These are phyloP conservation scores for Tiliacea citrago DNA, from an alignment of 2,888 invertebrate species.

Conservation along the genomic window DNA sequence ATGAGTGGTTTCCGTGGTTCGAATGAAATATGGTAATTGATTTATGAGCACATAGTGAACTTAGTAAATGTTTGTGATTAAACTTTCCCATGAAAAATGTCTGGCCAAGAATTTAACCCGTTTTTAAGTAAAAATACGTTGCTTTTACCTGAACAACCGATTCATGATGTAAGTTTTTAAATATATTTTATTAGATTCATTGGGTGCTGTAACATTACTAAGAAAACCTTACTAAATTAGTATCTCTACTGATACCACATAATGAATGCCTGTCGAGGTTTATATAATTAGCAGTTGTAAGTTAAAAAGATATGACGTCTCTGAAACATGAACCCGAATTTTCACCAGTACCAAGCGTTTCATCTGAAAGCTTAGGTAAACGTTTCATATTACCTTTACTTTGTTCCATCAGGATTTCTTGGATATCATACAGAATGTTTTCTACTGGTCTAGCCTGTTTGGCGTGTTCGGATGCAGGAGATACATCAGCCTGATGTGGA, in stretches of 20 bases:
- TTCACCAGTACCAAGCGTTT: not conserved
- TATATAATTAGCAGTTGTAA: too few relatives aligned
- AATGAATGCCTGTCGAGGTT: too few relatives aligned
- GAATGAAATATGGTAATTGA: conserved; percentile 16
- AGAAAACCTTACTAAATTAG: too few relatives aligned
- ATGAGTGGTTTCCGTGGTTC: conserved; percentile 7
- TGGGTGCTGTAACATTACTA: too few relatives aligned
- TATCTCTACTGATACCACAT: too few relatives aligned
- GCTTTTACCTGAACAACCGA: conserved; percentile 72
- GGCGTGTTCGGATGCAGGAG: conserved; percentile 73
- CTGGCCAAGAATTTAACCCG: conserved; percentile 33
- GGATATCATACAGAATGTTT: conserved; percentile 71
- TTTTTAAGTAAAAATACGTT: conserved; percentile 58
- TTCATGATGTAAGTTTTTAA: conserved; percentile 73
- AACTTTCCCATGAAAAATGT: conserved; percentile 19
- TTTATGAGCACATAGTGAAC: conserved; percentile 8
- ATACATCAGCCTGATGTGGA: conserved; percentile 73
- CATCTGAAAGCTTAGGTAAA: not conserved
- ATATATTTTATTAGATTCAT: too few relatives aligned
- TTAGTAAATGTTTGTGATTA: not conserved
- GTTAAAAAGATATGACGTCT: too few relatives aligned
- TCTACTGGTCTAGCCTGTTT: conserved; percentile 73
- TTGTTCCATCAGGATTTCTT: conserved; percentile 72
- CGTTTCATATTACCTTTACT: not conserved
- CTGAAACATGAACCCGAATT: too few relatives aligned